phyloP scores from a whole-genome alignment of 2,797 vertebrate species.

The Pipistrellus pygmaeus region DNA sequence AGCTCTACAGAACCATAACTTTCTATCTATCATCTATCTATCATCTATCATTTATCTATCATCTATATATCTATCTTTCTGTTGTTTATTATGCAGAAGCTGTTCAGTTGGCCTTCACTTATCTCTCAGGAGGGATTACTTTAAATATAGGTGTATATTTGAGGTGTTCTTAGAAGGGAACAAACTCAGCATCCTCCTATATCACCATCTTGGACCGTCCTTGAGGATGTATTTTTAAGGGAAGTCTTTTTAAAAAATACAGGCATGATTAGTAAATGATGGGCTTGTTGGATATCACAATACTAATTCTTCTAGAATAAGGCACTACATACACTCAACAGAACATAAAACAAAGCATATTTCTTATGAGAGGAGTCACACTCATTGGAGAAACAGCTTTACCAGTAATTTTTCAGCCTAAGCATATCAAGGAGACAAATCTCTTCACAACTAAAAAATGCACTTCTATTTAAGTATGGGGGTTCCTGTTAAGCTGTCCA shows the following conservation, averaged over 20 bases:
- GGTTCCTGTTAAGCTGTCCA: neutral
- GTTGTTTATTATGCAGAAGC: neutral
- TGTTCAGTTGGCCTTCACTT: neutral
- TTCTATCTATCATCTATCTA: neutral
- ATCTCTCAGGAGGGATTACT: neutral
- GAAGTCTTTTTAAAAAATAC: neutral
- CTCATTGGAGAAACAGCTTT: neutral
- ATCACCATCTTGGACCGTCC: neutral
- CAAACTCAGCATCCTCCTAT: neutral
- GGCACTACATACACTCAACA: neutral
- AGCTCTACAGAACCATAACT: neutral
- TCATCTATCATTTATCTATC: too few species aligned
- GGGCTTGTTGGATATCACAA: neutral
- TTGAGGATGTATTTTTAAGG: neutral
- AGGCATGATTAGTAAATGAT: neutral
- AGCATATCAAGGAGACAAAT: neutral
- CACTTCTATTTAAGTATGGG: neutral
- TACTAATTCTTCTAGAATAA: neutral
- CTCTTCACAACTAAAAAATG: neutral
- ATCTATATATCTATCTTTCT: neutral
- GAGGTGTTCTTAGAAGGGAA: neutral
- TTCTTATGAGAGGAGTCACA: neutral
- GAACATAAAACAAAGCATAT: neutral
- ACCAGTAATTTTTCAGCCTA: neutral
- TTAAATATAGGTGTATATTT: neutral